Base-by-base conservation (phyloP, 2,888 invertebrate species). In the Exephanes ischioxanthus region DNA sequence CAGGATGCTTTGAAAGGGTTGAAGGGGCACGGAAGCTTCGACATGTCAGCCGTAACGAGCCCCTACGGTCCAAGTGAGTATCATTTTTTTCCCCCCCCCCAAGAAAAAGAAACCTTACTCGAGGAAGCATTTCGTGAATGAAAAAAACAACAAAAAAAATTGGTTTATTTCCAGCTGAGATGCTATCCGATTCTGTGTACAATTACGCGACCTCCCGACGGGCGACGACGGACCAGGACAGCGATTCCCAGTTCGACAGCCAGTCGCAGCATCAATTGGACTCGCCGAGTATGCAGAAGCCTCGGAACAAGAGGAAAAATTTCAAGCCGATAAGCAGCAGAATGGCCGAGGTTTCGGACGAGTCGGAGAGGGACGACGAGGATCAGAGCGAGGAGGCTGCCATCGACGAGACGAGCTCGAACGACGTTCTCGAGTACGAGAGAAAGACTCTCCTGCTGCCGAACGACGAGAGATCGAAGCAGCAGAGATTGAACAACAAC, bases 221-320 rank as follows among this genome's bases (percentile, higher is more conserved):
- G 90, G 91, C 89, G 71, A 88, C 89, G 75, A 91, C 91, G 87
- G 94, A 93, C 82, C 93, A 93, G 90, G 94, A 94, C 90, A 92
- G 92, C 90, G 94, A 93, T 84, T 92, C 93, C 80, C 93, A 93
- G 86, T 93, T 91, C 88, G 93, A 93, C 85, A 84, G 88, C n/a
- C 93, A 92, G 85, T 88, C 91, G 80, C 92, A 92, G 88, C 88
- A 91, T 87, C 92, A 91, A 87, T 81, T 87, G 78, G 87, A 87
- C 79, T 80, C 86, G 73, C 80, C 88, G 75, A 89, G 90, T 80
- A 90, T 91, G 84, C 92, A 92, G 88, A 94, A 94, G 83, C 94
- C 94, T 80, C 94, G 94, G 11, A 95, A 95, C 92, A 95, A 95
- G 89, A 92, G 95, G 75, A 95, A 95, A 88, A 95, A 95, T 90